Evolutionary conservation across 2,113 vertebrate species (phyloP), one percentile per base, ranked within the genome.

Genomic region (Lycocorax pyrrhopterus): DNA sequence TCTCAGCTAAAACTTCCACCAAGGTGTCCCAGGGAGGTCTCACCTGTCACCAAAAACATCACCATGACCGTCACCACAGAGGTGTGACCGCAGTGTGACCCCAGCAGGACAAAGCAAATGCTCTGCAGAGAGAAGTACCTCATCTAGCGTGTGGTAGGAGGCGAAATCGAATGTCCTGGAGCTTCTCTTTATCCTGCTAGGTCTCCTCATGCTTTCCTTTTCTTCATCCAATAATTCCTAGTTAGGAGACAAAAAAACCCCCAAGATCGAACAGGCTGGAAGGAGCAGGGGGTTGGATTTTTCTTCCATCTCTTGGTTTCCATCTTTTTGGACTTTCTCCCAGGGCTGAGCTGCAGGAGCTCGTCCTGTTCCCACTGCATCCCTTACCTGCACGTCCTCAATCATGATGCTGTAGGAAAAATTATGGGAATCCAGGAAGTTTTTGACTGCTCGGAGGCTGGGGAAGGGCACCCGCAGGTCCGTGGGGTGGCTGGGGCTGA

Each of bases 331-430:
- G 23, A 10, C 3, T 47, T 64, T 33, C 27, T 53, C 4, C 13
- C 4, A 6, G 63, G 41, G 4, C 0, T 35, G 51, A 68, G 13
- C 47, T 20, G 16, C 13, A 8, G 44, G 46, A 93, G 13, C 27
- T 84, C 7, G 0, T 53, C n/a, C 27, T 1, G 0, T 27, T 58
- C 41, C 30, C 4, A 0, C 44, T 2, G 0, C 2, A 43, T 44
- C 33, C 9, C 52, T 94, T 72, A 99, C 99, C 99, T 99, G 99
- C 86, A 99, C 76, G 1, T 99, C 98, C 62, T 98, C 32, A 3
- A 99, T 99, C 98, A 99, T 99, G 97, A 98, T 3, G 16, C 94
- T 96, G 91, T 98, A 99, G 37, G 96, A 64, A 26, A 99, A 96
- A 16, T 89, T 51, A 1, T 97, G 90, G 85, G 88, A 96, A 20